These are phyloP conservation scores for Champsocephalus gunnari DNA, from an alignment of 2,797 vertebrate species.

Conservation along the genomic window DNA sequence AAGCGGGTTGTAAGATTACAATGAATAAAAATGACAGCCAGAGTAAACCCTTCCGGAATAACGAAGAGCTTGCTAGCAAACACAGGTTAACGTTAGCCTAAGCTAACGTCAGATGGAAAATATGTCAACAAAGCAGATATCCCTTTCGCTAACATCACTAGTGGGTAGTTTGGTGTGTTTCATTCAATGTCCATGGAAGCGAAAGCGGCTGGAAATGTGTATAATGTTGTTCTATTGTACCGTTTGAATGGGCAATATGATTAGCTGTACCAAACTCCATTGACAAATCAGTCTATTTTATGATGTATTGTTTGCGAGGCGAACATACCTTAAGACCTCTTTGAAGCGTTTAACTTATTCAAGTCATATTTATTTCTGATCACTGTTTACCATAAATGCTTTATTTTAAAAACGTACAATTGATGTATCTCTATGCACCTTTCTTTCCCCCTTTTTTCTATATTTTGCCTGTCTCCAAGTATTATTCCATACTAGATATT, in stretches of 20 bases:
- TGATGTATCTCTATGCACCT: rapidly evolving
- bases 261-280: background rate
- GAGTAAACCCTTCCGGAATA: background rate
- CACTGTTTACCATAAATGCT: background rate
- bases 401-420: background rate
- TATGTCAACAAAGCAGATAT: conserved; percentile 43
- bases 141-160: rapidly evolving
- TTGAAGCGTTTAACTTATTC: rapidly evolving
- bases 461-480: background rate
- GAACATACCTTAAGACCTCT: background rate
- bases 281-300: background rate
- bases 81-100: conserved; percentile 26
- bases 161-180: rapidly evolving
- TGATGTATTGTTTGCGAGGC: background rate
- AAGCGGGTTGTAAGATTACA: background rate
- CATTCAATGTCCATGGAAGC: too few relatives aligned
- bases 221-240: background rate
- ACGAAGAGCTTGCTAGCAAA: conserved; percentile 8
- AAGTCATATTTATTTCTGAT: background rate
- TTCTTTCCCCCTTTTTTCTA: too few relatives aligned
- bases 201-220: background rate
- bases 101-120: conserved; percentile 50
- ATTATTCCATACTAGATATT: too few relatives aligned
- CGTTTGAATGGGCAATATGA: background rate
- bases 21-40: background rate